Conservation (phyloP, 2,113 vertebrate species). For the Petromus typicus region DNA sequence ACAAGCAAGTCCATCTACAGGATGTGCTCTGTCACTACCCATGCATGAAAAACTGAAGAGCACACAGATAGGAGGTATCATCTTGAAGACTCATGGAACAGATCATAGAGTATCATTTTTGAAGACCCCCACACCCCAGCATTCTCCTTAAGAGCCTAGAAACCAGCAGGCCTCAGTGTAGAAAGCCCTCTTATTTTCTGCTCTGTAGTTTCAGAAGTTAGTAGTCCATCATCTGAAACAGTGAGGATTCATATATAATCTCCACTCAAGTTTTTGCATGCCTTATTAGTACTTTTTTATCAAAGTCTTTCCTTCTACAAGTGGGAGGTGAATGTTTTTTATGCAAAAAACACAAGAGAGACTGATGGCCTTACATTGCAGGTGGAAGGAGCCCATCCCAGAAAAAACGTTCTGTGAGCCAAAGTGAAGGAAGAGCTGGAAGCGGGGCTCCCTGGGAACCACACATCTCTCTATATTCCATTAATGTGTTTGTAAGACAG, state of each 20-base stretch:
- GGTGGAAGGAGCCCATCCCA: background rate
- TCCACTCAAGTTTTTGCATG: accelerated
- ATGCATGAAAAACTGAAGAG: background rate
- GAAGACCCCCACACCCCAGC: too few species aligned
- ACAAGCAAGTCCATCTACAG: background rate
- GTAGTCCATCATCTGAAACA: background rate
- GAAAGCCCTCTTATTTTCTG: background rate
- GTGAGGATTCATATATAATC: background rate
- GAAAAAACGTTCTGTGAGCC: background rate
- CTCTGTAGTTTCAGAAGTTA: background rate
- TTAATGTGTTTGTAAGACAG: background rate
- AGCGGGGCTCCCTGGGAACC: background rate
- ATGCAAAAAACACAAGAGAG: background rate
- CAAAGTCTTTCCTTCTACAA: background rate
- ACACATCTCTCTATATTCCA: background rate
- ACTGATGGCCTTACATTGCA: background rate
- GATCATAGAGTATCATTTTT: too few species aligned
- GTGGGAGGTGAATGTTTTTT: background rate
- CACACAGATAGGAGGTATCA: background rate
- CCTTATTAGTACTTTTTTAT: background rate
- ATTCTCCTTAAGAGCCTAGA: background rate
- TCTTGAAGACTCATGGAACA: background rate
- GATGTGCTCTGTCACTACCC: background rate
- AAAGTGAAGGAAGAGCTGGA: background rate
- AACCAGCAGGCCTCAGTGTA: too few species aligned